phyloP scores from a whole-genome alignment of 2,797 vertebrate genomes.

The Peromyscus attwateri region DNA sequence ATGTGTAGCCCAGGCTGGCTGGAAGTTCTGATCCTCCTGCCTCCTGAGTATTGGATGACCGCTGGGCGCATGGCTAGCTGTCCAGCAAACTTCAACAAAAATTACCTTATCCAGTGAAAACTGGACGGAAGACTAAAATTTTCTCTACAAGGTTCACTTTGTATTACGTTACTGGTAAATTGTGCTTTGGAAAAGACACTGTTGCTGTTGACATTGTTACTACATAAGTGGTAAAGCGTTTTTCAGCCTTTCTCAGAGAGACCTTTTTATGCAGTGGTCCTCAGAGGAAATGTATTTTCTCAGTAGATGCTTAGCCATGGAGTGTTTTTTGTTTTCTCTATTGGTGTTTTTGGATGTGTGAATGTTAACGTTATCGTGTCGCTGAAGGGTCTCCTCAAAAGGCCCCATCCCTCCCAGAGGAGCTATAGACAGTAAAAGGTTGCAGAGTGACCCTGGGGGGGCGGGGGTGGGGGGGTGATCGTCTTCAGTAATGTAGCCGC shows the following conservation, averaged over 20 bases:
- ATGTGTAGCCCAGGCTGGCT: background rate
- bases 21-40: background rate
- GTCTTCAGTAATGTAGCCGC: background rate
- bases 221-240: background rate
- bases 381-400: background rate
- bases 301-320: background rate
- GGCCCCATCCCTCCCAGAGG: background rate
- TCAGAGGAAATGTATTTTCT: background rate
- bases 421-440: background rate
- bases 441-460: no score
- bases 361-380: background rate
- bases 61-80: background rate
- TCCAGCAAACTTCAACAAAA: background rate
- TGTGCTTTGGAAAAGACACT: slow-evolving; percentile 41
- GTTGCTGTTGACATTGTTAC: background rate
- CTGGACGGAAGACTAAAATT: background rate
- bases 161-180: slow-evolving; percentile 35
- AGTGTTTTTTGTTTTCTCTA: background rate
- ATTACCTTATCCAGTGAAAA: slow-evolving; percentile 61
- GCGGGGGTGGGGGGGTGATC: no score
- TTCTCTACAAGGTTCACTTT: slow-evolving; percentile 50
- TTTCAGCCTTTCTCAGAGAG: background rate
- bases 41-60: background rate
- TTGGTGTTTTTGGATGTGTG: background rate
- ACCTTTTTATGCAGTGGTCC: background rate